Base-by-base conservation (phyloP, 1,140 invertebrate genomes). In the Drosophila repletoides region DNA sequence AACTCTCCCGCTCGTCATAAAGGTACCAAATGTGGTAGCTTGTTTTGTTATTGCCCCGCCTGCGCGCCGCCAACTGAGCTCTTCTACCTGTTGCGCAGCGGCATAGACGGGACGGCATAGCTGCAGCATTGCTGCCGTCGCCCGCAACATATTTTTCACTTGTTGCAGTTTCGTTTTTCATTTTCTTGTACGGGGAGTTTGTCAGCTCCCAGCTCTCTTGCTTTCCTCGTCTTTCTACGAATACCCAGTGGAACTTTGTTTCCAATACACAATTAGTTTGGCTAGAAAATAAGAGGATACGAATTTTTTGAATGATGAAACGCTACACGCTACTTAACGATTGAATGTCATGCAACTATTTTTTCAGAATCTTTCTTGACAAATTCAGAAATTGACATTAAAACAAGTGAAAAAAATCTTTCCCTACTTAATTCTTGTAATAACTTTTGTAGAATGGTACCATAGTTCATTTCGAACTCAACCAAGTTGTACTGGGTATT, bases 121-220 rank as follows among this genome's bases (percentile, higher is more conserved):
- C 33, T 40, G 53, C 48, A 22, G 24, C 34, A 26, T 55, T 51
- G 38, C 63, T 28, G 63, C 63, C 38, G 63, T 69, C 59, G 59
- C 60, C 61, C 81, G 72, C 81, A 80, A 80, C 81, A 84, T 76
- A 84, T 87, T 84, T 84, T 84, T 84, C 80, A 84, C 80, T 84
- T 84, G 80, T 87, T 87, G 80, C 80, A 84, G 80, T 84, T 84
- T 84, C 80, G 76, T 84, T 84, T 84, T 84, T 84, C 80, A 84
- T 84, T 86, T 84, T 84, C 80, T 87, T 84, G 80, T 84, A 64
- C 70, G 31, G 33, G 56, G 49, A 38, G 41, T 48, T 52, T 38
- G 6, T 17, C 21, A 22, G 24, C 36, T 28, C 5, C 36, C 58
- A 33, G 33, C 46, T 63, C 49, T 56, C 58, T 40, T 53, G 24